Conservation (phyloP, 2,888 invertebrate genomes). For the Glaucopsyche alexis region DNA sequence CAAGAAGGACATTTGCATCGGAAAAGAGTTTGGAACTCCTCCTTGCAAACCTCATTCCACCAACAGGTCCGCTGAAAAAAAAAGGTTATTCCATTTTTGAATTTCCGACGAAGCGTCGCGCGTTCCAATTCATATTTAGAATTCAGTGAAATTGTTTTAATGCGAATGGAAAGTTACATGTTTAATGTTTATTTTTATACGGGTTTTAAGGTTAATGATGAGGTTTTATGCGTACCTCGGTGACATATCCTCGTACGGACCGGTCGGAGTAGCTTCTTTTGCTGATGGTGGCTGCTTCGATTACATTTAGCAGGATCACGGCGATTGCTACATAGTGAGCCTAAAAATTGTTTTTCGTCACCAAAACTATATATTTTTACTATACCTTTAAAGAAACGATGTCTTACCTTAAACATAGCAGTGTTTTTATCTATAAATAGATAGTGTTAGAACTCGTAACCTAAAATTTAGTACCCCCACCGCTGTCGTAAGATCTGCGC, state of each 20-base stretch:
- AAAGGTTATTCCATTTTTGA: constrained; percentile 23
- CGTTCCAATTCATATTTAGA: constrained; percentile 4
- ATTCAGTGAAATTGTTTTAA: constrained; percentile 8
- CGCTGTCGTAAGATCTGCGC: constrained; percentile 32
- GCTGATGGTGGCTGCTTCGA: constrained; percentile 63
- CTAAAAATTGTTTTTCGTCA: constrained; percentile 33
- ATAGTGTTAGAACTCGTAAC: constrained; percentile 35
- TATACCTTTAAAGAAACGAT: constrained; percentile 32
- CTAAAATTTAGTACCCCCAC: constrained; percentile 23
- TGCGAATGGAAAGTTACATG: constrained; percentile 10
- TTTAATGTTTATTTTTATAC: constrained; percentile 25
- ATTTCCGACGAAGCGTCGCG: neutral
- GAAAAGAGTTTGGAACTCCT: constrained; percentile 92
- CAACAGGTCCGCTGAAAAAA: constrained; percentile 90
- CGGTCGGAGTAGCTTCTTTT: constrained; percentile 90
- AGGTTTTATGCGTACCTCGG: constrained; percentile 82
- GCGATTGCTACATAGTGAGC: constrained; percentile 47
- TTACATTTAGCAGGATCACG: constrained; percentile 60
- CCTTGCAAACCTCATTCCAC: constrained; percentile 97
- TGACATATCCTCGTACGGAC: constrained; percentile 89
- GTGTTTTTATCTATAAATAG: constrained; percentile 53
- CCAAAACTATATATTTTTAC: constrained; percentile 36
- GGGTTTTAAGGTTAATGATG: constrained; percentile 17
- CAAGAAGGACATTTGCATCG: constrained; percentile 93
- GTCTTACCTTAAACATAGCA: constrained; percentile 71